A percentile compares a stretch with the other conserved stretches of the same genome.
phyloP scores from a whole-genome alignment of 2,888 invertebrate genomes.

The Micoletzkya japonica region DNA sequence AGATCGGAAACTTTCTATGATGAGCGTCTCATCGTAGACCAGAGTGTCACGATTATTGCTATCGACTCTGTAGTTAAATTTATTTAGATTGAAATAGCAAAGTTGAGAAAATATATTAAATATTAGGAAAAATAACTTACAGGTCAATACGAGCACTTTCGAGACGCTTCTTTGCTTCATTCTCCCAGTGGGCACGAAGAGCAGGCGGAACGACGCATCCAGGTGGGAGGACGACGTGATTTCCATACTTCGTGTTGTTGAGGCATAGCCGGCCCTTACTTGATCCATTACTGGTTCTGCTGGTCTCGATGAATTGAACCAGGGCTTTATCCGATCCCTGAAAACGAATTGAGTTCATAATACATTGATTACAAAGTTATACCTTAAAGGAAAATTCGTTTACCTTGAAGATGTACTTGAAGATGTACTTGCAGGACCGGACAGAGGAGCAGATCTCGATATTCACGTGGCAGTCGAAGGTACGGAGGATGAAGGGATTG shows the following conservation, averaged over 20 bases:
- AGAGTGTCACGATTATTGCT: not conserved
- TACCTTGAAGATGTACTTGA: not conserved
- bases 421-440: not conserved
- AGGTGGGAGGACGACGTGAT: not conserved
- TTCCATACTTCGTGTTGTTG: not conserved
- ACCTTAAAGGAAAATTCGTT: not conserved
- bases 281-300: not conserved
- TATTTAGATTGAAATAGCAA: no score
- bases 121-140: not conserved
- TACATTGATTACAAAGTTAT: no score
- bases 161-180: not conserved
- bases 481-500: not conserved
- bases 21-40: not conserved
- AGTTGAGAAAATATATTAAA: not conserved
- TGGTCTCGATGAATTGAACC: not conserved
- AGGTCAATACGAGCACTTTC: not conserved
- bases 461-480: not conserved
- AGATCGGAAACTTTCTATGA: not conserved
- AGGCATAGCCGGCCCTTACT: not conserved
- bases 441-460: not conserved
- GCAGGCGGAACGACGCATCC: not conserved
- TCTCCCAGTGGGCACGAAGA: not conserved
- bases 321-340: not conserved
- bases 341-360: no score
- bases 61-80: not conserved